Conservation (phyloP, 2,113 vertebrate species). For the Coracopsis vasa region DNA sequence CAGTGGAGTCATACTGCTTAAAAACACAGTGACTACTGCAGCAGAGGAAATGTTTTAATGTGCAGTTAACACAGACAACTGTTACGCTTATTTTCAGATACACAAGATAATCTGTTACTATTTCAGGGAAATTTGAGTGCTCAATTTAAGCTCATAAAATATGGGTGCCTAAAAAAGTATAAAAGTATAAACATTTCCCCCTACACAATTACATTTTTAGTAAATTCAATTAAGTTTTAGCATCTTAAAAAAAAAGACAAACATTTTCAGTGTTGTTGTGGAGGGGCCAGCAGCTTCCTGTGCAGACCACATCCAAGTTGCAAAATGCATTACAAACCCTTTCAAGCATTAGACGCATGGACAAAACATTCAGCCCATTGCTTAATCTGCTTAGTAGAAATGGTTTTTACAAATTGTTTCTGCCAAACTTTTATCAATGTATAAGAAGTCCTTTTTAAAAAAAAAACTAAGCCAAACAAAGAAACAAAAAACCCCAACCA, state of each 20-base stretch:
- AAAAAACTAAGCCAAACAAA: not conserved
- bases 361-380: not conserved
- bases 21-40: slow-evolving; percentile 49
- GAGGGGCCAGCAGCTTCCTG: slow-evolving; percentile 40
- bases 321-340: slow-evolving; percentile 23
- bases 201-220: slow-evolving; percentile 70
- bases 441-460: not conserved
- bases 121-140: slow-evolving; percentile 65
- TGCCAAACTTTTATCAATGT: slow-evolving; percentile 38
- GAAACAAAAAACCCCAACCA: not conserved
- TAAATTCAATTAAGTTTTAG: slow-evolving; percentile 69
- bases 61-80: slow-evolving; percentile 51
- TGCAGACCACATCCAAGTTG: not conserved
- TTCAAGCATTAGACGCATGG: not conserved
- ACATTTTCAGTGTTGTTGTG: slow-evolving; percentile 15
- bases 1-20: not conserved
- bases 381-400: slow-evolving; percentile 43
- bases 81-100: slow-evolving; percentile 64
- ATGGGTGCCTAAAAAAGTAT: slow-evolving; percentile 78
- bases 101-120: slow-evolving; percentile 60
- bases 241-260: slow-evolving; percentile 71
- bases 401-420: slow-evolving; percentile 38
- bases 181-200: slow-evolving; percentile 79
- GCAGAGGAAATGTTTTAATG: slow-evolving; percentile 44
- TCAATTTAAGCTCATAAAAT: slow-evolving; percentile 72